Conservation (phyloP, 2,888 invertebrate species). For the Epirrhoe tristata region DNA sequence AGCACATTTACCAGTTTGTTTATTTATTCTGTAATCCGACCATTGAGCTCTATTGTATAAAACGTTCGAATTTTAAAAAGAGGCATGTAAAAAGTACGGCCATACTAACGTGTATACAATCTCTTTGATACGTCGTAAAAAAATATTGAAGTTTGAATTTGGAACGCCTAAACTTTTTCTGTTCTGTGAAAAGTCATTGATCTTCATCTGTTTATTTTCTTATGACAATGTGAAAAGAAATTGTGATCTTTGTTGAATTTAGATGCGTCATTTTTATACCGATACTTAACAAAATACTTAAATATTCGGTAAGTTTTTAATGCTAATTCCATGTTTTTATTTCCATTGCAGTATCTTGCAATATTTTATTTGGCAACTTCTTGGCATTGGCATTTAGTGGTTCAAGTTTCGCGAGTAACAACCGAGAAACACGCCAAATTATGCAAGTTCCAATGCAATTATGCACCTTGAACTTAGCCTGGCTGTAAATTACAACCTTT, state of each 20-base stretch:
- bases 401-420: slow-evolving; percentile 22
- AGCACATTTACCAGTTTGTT: too few species aligned
- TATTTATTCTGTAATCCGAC: background rate
- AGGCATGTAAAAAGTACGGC: background rate
- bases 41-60: background rate
- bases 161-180: slow-evolving; percentile 3
- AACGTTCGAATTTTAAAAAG: background rate
- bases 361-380: slow-evolving; percentile 29
- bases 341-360: background rate
- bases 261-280: background rate
- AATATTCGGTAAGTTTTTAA: background rate
- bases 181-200: background rate
- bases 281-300: background rate
- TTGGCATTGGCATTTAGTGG: slow-evolving; percentile 42
- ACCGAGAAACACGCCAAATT: slow-evolving; percentile 20
- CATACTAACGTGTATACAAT: background rate
- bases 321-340: background rate
- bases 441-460: slow-evolving; percentile 22
- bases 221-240: background rate
- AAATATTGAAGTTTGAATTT: slow-evolving; percentile 12
- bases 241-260: background rate
- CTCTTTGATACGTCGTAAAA: background rate
- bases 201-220: background rate
- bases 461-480: slow-evolving; percentile 26
- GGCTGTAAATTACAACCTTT: slow-evolving; percentile 2